Evolutionary conservation across 1,140 invertebrate genomes (phyloP).

Genomic region (Callitettix versicolor): DNA sequence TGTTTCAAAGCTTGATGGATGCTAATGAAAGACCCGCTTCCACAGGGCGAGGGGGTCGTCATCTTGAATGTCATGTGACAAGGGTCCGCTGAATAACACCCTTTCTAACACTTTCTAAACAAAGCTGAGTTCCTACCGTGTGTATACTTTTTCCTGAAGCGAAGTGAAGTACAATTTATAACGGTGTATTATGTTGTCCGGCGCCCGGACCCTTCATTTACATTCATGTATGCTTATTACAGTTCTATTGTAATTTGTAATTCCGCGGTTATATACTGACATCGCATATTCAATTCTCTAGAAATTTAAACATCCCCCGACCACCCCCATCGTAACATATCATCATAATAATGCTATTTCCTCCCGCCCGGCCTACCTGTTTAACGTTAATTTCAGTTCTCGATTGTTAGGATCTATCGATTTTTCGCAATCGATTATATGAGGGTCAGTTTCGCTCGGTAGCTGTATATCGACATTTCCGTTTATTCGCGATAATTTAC

Average conservation of each 20-base stretch:
- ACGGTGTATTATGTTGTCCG: conserved; percentile 1
- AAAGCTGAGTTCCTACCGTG: not conserved
- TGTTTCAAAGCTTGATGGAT: conserved; percentile 24
- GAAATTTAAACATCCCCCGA: conserved; percentile 10
- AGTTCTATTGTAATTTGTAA: conserved; percentile 10
- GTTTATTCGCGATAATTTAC: no score
- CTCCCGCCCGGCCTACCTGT: no score
- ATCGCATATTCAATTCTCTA: conserved; percentile 13
- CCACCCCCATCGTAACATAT: no score
- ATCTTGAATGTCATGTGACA: conserved; percentile 11
- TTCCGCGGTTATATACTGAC: not conserved
- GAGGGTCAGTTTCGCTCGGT: no score
- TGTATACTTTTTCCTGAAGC: no score
- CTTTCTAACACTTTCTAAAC: conserved; percentile 5
- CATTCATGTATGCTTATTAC: conserved; percentile 15
- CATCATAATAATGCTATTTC: no score
- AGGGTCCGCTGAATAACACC: conserved; percentile 8
- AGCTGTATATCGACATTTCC: no score
- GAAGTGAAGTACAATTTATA: conserved; percentile 3
- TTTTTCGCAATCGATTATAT: no score
- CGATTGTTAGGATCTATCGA: no score
- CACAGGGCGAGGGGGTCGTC: not conserved
- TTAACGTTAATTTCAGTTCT: no score
- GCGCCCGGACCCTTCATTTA: not conserved
- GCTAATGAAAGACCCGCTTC: conserved; percentile 20